Evolutionary conservation across 2,888 invertebrate species (phyloP), one percentile per base, ranked within the genome.

Genomic region (Pedicia rivosa): DNA sequence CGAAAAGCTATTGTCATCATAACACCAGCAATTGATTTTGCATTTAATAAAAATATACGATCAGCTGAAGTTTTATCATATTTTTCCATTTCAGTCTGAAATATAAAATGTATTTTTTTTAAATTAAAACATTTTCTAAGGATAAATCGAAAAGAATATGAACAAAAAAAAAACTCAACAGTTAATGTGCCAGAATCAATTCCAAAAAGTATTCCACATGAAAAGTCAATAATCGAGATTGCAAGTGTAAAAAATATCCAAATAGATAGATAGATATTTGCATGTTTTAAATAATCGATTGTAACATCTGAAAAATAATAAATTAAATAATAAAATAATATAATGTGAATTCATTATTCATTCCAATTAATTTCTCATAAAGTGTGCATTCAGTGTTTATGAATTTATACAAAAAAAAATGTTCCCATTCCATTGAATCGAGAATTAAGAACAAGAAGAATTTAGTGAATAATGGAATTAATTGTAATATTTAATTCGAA

Each of bases 1-100:
- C 63, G 58, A 8, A 63, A 50, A 2, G 62, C 52, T 14, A 65
- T 47, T 9, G 59, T 47, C 54, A 59, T 50, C 51, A 64, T 52
- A 5, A 55, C 42, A 2, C 59, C 53, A 10, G 59, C 50, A 2
- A 52, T 51, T 4, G 54, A 49, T 42, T 49, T 48, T 1, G 49
- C 59, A 20, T 32, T 20, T 4, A 54, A 48, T 3, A 56, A 6
- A 2, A 59, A 27, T 24, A 53, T 47, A 3, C 44, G 50, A 9
- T 48, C 52, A 36, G 53, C 36, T 1, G 52, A 42, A 35, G 13
- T 16, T 10, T 26, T 3, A 10, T 25, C 15, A 12, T 27, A n/a
- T n/a, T n/a, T n/a, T n/a, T n/a, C n/a, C n/a, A n/a, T n/a, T n/a
- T n/a, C n/a, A n/a, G n/a, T n/a, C n/a, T n/a, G n/a, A n/a, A n/a